Conservation (phyloP, 2,888 invertebrate species). For the Baronia brevicornis region DNA sequence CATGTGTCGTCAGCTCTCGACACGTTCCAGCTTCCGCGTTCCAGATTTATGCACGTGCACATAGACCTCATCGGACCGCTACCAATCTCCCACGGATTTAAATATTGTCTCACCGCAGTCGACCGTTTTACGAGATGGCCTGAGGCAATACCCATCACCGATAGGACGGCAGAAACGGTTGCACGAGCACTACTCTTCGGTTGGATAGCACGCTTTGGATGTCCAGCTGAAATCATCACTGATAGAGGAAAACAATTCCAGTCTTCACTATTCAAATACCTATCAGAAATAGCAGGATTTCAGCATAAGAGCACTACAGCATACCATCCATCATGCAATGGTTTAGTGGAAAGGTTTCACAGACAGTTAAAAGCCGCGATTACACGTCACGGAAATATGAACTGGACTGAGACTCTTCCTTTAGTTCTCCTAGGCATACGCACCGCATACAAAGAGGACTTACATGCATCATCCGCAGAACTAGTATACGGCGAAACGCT, state of each 20-base stretch:
- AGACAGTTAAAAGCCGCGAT: conserved; percentile 38
- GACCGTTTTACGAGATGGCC: conserved; percentile 39
- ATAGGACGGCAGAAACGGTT: conserved; percentile 36
- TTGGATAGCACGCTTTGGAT: conserved; percentile 48
- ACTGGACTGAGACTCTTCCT: too few relatives aligned
- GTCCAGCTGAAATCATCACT: conserved; percentile 26
- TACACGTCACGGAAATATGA: too few relatives aligned
- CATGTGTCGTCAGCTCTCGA: too few relatives aligned
- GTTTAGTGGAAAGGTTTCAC: conserved; percentile 27
- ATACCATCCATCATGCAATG: conserved; percentile 23
- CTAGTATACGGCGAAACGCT: too few relatives aligned
- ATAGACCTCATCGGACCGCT: conserved; percentile 7
- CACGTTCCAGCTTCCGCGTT: too few relatives aligned
- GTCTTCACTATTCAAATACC: conserved; percentile 16
- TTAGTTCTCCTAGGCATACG: too few relatives aligned
- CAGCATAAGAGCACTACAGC: conserved; percentile 17
- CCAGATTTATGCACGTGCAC: too few relatives aligned
- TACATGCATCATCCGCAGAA: too few relatives aligned
- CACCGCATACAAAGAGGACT: too few relatives aligned
- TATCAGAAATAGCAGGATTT: conserved; percentile 12
- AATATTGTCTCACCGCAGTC: conserved; percentile 6
- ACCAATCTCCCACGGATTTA: neutral
- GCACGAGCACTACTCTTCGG: conserved; percentile 28
- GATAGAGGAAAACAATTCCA: conserved; percentile 29
- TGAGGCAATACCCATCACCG: conserved; percentile 29